Conservation (phyloP, 2,888 invertebrate genomes). For the Tortricodes alternella region DNA sequence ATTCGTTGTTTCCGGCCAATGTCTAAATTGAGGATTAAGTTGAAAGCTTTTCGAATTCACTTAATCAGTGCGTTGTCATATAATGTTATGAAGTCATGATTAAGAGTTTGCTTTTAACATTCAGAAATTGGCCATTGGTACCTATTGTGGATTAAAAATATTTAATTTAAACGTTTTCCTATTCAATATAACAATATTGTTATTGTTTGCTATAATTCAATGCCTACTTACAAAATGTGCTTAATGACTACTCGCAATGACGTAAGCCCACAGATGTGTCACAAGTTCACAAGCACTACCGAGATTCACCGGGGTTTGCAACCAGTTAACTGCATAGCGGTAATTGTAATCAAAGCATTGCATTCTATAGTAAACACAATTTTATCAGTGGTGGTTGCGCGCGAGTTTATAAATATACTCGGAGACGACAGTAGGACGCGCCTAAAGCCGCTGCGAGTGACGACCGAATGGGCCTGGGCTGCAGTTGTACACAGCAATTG, state of each 20-base stretch:
- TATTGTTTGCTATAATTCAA: background rate
- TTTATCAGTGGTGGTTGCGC: constrained; percentile 69
- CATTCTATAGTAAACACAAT: constrained; percentile 48
- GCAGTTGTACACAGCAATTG: constrained; percentile 32
- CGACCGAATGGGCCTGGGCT: constrained; percentile 23
- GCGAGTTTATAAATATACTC: constrained; percentile 71
- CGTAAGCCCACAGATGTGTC: constrained; percentile 7
- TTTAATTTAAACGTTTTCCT: background rate
- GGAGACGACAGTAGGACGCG: constrained; percentile 76
- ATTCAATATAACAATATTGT: background rate
- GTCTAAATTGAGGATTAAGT: too few species aligned
- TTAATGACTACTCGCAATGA: constrained; percentile 11
- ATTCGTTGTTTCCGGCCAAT: background rate
- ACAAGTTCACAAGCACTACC: constrained; percentile 10
- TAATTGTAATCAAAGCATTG: constrained; percentile 19
- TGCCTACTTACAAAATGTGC: constrained; percentile 19
- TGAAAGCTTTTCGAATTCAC: too few species aligned
- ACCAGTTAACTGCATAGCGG: constrained; percentile 7
- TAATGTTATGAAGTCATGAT: too few species aligned
- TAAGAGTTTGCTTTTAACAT: too few species aligned
- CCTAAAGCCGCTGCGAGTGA: constrained; percentile 65
- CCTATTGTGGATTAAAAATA: too few species aligned
- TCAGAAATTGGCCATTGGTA: too few species aligned
- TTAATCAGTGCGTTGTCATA: too few species aligned
- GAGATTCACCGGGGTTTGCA: background rate